Evolutionary conservation across 2,888 invertebrate species (phyloP).

Genomic region (Antheraea yamamai): DNA sequence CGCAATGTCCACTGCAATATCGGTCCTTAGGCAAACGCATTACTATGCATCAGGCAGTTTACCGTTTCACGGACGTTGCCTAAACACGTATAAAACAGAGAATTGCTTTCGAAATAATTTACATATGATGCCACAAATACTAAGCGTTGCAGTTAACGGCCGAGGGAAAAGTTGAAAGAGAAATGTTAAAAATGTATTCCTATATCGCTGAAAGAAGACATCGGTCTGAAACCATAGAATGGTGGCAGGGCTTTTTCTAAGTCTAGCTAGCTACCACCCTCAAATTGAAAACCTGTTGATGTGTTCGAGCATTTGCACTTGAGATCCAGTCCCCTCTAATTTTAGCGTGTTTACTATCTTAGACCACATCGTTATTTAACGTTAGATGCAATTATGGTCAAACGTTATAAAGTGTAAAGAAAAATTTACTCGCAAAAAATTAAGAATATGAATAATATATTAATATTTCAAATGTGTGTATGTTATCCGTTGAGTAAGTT

Average conservation of each 20-base stretch:
- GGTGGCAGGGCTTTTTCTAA: too few species aligned
- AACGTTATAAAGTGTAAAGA: too few species aligned
- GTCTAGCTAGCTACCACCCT: too few species aligned
- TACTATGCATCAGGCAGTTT: conserved; percentile 19
- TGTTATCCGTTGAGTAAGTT: background rate
- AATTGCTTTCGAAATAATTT: conserved; percentile 9
- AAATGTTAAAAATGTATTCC: background rate
- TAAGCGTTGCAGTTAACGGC: background rate
- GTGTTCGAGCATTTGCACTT: too few species aligned
- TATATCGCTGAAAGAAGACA: too few species aligned
- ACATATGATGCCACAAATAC: background rate
- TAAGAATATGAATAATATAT: background rate
- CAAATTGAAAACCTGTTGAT: too few species aligned
- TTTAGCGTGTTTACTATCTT: too few species aligned
- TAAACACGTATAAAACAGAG: conserved; percentile 4
- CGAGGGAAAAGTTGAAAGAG: background rate
- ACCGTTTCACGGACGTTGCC: background rate
- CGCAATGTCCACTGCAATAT: conserved; percentile 4
- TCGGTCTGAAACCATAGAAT: too few species aligned
- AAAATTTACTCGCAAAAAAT: background rate
- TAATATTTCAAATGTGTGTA: background rate
- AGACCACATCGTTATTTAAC: too few species aligned
- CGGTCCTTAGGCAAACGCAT: conserved; percentile 21
- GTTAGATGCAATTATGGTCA: too few species aligned
- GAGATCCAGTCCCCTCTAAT: too few species aligned